phyloP scores from a whole-genome alignment of 1,140 invertebrate species.

The Drosophila kepulauana region DNA sequence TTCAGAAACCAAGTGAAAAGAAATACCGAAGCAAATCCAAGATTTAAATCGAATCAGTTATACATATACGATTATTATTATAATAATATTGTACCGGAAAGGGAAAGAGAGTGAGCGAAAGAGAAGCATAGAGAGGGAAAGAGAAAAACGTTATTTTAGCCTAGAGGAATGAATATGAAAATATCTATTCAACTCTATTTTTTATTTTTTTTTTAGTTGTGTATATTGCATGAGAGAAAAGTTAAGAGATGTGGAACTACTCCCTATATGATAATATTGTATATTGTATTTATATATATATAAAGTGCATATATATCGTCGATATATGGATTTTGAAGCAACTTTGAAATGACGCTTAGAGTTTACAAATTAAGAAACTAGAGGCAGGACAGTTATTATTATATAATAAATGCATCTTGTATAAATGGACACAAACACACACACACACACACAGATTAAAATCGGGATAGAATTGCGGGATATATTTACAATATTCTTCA shows the following conservation, averaged over 20 bases:
- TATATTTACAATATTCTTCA: slow-evolving; percentile 61
- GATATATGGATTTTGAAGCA: slow-evolving; percentile 35
- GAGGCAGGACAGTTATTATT: slow-evolving; percentile 70
- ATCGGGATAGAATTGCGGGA: slow-evolving; percentile 54
- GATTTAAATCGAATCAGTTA: no score
- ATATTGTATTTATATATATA: slow-evolving; percentile 36
- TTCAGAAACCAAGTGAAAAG: no score
- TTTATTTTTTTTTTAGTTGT: slow-evolving; percentile 10
- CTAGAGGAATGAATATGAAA: neutral
- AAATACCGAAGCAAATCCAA: no score
- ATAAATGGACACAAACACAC: slow-evolving; percentile 43
- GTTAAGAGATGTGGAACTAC: neutral
- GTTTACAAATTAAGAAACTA: slow-evolving; percentile 35
- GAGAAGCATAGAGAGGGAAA: no score
- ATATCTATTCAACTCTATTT: neutral
- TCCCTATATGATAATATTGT: slow-evolving; percentile 57
- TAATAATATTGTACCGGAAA: no score
- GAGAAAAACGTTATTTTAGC: neutral
- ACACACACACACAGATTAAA: slow-evolving; percentile 13
- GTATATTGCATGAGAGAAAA: slow-evolving; percentile 34
- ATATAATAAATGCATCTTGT: slow-evolving; percentile 71
- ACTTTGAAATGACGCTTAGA: slow-evolving; percentile 73
- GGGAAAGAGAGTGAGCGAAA: no score
- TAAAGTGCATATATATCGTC: no score
- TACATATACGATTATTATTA: no score